phyloP scores from a whole-genome alignment of 2,888 invertebrate species.

The Mellilla xanthometata region DNA sequence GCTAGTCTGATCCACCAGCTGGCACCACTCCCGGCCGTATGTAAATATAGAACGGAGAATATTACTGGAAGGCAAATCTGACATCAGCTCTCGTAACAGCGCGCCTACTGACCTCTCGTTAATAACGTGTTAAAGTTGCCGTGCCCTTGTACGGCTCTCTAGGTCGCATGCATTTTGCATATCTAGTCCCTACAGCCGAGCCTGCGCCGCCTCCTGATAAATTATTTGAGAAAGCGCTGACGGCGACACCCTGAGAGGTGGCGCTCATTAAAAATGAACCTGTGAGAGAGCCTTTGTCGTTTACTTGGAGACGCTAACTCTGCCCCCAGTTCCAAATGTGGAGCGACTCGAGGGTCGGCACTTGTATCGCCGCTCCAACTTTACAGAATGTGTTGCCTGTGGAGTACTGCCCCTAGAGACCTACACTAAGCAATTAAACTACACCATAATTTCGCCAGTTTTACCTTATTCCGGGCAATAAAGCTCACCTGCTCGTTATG shows the following conservation, averaged over 20 bases:
- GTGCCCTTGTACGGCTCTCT: slow-evolving; percentile 34
- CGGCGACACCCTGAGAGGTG: slow-evolving; percentile 26
- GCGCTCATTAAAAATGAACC: slow-evolving; percentile 59
- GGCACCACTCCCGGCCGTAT: slow-evolving; percentile 66
- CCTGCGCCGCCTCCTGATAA: slow-evolving; percentile 18
- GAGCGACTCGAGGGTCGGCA: slow-evolving; percentile 49
- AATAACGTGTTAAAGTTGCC: slow-evolving; percentile 20
- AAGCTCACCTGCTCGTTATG: slow-evolving; percentile 9
- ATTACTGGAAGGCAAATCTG: slow-evolving; percentile 61
- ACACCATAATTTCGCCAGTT: background rate
- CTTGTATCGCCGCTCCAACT: slow-evolving; percentile 37
- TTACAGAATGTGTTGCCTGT: slow-evolving; percentile 19
- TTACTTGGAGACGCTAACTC: slow-evolving; percentile 38
- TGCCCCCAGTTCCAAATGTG: slow-evolving; percentile 42
- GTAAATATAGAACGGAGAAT: slow-evolving; percentile 67
- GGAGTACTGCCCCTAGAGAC: slow-evolving; percentile 9
- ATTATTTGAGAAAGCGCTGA: slow-evolving; percentile 32
- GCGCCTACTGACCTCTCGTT: slow-evolving; percentile 31
- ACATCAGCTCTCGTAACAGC: slow-evolving; percentile 53
- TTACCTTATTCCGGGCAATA: slow-evolving; percentile 3
- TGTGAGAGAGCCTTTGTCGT: slow-evolving; percentile 39
- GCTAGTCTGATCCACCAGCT: slow-evolving; percentile 50
- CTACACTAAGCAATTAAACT: slow-evolving; percentile 7
- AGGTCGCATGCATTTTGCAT: slow-evolving; percentile 27
- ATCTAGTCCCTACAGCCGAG: slow-evolving; percentile 15